These are phyloP conservation scores for Himalopsyche japonica DNA, from an alignment of 2,888 invertebrate genomes.

Conservation along the genomic window DNA sequence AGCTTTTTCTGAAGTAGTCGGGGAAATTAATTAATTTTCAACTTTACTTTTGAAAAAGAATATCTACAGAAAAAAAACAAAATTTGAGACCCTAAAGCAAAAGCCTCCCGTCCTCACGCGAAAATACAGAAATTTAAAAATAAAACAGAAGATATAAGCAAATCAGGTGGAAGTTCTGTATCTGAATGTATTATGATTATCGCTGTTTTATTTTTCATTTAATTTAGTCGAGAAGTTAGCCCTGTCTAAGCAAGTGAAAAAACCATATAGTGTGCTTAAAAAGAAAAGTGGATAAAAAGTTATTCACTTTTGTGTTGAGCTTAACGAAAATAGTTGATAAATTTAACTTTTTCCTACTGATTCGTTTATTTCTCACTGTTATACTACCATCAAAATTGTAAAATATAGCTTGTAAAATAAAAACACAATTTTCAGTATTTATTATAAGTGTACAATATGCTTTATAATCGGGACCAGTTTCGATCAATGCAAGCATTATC, in stretches of 20 bases:
- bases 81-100: background rate
- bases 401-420: too few relatives aligned
- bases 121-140: background rate
- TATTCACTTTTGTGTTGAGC: background rate
- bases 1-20: background rate
- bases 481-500: too few relatives aligned
- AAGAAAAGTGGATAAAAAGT: background rate
- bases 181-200: background rate
- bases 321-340: too few relatives aligned
- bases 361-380: too few relatives aligned
- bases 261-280: background rate
- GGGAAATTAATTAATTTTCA: slow-evolving; percentile 33
- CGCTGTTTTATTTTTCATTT: background rate
- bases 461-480: too few relatives aligned
- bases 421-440: too few relatives aligned
- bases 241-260: background rate
- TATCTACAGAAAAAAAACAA: background rate
- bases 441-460: too few relatives aligned
- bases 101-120: background rate
- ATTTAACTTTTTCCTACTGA: too few relatives aligned
- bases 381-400: too few relatives aligned
- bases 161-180: background rate
- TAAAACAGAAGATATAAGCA: background rate
- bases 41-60: slow-evolving; percentile 29
- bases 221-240: background rate